A percentile compares a stretch with the other conserved stretches of the same genome.
Evolutionary conservation across 53 echinoderm and acorn worm species (phyloP).

Genomic region (Luidia sarsii): DNA sequence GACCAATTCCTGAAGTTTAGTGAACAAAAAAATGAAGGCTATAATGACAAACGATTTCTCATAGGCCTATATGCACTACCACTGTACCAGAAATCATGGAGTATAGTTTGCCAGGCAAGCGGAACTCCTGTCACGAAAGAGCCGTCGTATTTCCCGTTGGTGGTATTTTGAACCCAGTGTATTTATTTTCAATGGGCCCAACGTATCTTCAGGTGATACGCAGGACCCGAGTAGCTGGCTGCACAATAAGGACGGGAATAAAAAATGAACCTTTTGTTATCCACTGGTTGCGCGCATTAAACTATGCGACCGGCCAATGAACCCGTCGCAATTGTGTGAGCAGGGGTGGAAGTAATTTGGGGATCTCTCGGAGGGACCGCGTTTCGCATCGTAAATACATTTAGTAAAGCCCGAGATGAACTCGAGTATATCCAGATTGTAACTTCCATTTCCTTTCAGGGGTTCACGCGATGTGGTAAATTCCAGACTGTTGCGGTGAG

Average conservation of each 20-base stretch:
- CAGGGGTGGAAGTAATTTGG: conserved; percentile 20
- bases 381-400: no score
- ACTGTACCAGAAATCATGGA: no score
- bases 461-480: no score
- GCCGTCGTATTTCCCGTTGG: neutral
- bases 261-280: conserved; percentile 40
- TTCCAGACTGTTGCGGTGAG: no score
- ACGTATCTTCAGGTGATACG: conserved; percentile 45
- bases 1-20: no score
- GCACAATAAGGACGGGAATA: neutral
- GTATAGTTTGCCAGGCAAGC: no score
- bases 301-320: conserved; percentile 59
- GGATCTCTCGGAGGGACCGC: conserved; percentile 5
- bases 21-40: no score
- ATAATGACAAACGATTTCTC: no score
- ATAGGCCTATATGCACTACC: no score
- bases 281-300: conserved; percentile 34
- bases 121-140: conserved; percentile 3
- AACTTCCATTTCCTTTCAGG: no score
- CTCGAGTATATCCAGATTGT: no score
- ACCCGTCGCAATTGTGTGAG: conserved; percentile 13
- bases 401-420: no score
- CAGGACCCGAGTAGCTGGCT: neutral
- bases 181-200: conserved; percentile 22
- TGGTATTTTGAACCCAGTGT: conserved; percentile 6